A percentile compares a stretch with the other conserved stretches of the same genome.
These are phyloP conservation scores for Chaetops frenatus DNA, from an alignment of 2,113 vertebrate genomes.

Conservation along the genomic window DNA sequence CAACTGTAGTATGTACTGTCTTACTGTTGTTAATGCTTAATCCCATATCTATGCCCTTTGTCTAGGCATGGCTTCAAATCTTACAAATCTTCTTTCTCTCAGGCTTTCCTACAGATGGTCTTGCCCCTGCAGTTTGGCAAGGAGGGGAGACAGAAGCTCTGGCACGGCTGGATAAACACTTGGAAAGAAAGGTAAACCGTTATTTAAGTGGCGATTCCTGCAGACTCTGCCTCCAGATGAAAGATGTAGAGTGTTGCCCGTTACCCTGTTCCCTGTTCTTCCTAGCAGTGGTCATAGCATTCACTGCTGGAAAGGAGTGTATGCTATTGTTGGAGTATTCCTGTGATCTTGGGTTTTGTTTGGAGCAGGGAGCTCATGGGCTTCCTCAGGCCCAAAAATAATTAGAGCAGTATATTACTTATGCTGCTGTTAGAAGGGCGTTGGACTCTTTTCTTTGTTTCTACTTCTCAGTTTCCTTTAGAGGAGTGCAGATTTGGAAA, in stretches of 20 bases:
- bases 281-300: not conserved
- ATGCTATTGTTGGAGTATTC: not conserved
- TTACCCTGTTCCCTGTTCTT: not conserved
- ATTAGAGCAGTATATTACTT: not conserved
- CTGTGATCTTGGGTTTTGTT: not conserved
- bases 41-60: not conserved
- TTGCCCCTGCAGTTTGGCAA: constrained; percentile 82
- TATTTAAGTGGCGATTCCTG: not conserved
- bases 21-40: not conserved
- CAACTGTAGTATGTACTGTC: not conserved
- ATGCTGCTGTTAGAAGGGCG: not conserved
- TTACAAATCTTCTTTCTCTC: not conserved
- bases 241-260: not conserved
- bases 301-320: not conserved
- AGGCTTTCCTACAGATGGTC: constrained; percentile 87
- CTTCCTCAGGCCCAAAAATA: not conserved
- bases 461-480: not conserved
- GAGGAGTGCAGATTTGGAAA: not conserved
- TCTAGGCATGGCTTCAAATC: not conserved
- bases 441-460: not conserved
- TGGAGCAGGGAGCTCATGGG: not conserved
- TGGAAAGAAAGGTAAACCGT: constrained; percentile 87
- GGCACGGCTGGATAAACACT: constrained; percentile 87
- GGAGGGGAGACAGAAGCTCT: constrained; percentile 92
- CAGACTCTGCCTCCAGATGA: not conserved